Conservation (phyloP, 1,140 invertebrate genomes). For the Drosophila parabipectinata region DNA sequence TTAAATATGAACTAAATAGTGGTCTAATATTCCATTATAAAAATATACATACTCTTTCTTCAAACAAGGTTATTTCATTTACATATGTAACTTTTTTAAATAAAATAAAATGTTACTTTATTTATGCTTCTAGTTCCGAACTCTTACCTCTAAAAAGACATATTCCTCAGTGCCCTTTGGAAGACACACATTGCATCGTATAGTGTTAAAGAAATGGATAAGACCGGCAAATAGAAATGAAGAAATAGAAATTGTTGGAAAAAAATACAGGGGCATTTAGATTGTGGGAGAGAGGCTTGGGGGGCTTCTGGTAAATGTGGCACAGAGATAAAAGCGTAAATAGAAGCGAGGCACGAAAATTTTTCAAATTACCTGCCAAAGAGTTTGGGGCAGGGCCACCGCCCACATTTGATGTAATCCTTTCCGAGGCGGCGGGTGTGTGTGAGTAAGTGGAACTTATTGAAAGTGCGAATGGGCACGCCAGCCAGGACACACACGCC, state of each 20-base stretch:
- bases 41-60: too few species aligned
- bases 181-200: constrained; percentile 20
- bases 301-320: constrained; percentile 36
- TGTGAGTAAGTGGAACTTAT: constrained; percentile 48
- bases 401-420: constrained; percentile 4
- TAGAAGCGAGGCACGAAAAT: constrained; percentile 76
- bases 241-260: constrained; percentile 71
- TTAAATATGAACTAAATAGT: neutral
- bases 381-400: constrained; percentile 32
- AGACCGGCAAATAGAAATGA: constrained; percentile 67
- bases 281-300: too few species aligned
- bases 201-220: constrained; percentile 45
- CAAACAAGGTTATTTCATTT: too few species aligned
- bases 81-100: too few species aligned
- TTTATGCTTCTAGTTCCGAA: too few species aligned
- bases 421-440: constrained; percentile 1
- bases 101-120: too few species aligned
- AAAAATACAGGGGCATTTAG: constrained; percentile 44
- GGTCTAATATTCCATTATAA: too few species aligned
- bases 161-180: neutral
- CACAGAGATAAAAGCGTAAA: constrained; percentile 78
- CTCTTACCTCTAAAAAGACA: too few species aligned
- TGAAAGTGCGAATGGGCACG: constrained; percentile 68
- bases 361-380: constrained; percentile 54
- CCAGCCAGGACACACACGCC: constrained; percentile 39